Base-by-base conservation (phyloP, 2,113 vertebrate species). In the Beaufortia kweichowensis region DNA sequence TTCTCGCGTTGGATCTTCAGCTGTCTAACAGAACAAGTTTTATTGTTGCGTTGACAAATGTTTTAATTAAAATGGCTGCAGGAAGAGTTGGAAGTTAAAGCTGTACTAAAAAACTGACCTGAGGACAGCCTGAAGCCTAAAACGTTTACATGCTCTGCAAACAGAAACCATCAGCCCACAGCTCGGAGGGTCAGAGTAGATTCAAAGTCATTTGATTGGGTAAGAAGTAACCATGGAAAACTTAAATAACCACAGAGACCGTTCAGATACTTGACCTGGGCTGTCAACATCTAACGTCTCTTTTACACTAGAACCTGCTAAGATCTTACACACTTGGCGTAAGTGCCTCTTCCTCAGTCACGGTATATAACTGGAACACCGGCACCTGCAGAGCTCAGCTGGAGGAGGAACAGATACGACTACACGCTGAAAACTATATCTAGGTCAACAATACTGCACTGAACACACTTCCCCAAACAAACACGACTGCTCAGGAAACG, bases 311-410 rank as follows among this genome's bases (percentile, higher is more conserved):
- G 72, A 46, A 81, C 50, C 43, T 56, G 24, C 48, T 53, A 53
- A 53, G 48, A 53, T 53, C 43, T 14, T 41, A 69, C 61, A 26
- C 31, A 68, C 64, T 64, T 68, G 69, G 68, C 59, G n/a, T 50
- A 46, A 61, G 39, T 62, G 55, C 19, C 53, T 67, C 39, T 78
- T 75, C 61, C 48, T 53, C 28, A 55, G 77, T 83, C 75, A 81
- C 29, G 59, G 81, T 74, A 70, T 70, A 19, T 14, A 50, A 26
- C n/a, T 82, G 82, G 55, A 56, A 76, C 26, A 19, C 82, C 82
- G 89, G 84, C 86, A 89, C 84, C 84, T 89, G 87, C 84, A 83
- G 46, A 65, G 35, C 78, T 85, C 73, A 31, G 81, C 85, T 81
- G 86, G 78, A 85, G 82, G 83, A 82, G 85, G 77, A 83, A 81